Conservation (phyloP, 2,888 invertebrate genomes). For the Acrocera orbiculus region DNA sequence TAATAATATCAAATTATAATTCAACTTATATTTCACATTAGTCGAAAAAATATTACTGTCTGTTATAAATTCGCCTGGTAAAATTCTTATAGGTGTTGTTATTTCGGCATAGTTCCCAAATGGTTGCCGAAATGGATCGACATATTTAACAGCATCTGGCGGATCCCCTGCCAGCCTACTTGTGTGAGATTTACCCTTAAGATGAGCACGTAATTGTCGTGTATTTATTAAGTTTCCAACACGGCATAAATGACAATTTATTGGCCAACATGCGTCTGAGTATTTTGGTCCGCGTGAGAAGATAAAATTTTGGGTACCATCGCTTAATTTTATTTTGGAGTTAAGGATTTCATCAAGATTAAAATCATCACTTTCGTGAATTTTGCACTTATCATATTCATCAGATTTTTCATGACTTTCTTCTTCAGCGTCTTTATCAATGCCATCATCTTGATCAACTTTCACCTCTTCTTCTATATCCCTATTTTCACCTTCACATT, state of each 20-base stretch:
- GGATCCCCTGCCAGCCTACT: slow-evolving; percentile 1
- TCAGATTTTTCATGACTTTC: background rate
- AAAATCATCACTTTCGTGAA: background rate
- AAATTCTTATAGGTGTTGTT: slow-evolving; percentile 8
- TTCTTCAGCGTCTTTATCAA: background rate
- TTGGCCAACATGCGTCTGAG: slow-evolving; percentile 9
- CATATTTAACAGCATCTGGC: slow-evolving; percentile 4
- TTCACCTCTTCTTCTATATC: background rate
- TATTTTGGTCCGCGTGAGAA: slow-evolving; percentile 11
- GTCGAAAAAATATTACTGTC: slow-evolving; percentile 8
- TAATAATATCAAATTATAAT: background rate
- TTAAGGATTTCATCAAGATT: slow-evolving; percentile 7
- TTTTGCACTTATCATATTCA: background rate
- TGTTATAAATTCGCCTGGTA: slow-evolving; percentile 9
- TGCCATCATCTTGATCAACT: background rate
- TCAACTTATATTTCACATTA: too few species aligned
- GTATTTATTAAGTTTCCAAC: slow-evolving; percentile 6
- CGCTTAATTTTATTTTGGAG: slow-evolving; percentile 6
- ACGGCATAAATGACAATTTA: slow-evolving; percentile 10
- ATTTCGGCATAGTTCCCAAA: background rate
- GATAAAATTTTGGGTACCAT: slow-evolving; percentile 5
- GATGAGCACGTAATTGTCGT: slow-evolving; percentile 6
- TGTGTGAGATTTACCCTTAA: slow-evolving; percentile 6
- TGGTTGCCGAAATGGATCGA: slow-evolving; percentile 6
- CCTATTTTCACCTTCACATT: too few species aligned